A percentile compares a stretch with the other conserved stretches of the same genome.
Evolutionary conservation across 2,888 invertebrate genomes (phyloP).

Genomic region (Dasypogon diadema): DNA sequence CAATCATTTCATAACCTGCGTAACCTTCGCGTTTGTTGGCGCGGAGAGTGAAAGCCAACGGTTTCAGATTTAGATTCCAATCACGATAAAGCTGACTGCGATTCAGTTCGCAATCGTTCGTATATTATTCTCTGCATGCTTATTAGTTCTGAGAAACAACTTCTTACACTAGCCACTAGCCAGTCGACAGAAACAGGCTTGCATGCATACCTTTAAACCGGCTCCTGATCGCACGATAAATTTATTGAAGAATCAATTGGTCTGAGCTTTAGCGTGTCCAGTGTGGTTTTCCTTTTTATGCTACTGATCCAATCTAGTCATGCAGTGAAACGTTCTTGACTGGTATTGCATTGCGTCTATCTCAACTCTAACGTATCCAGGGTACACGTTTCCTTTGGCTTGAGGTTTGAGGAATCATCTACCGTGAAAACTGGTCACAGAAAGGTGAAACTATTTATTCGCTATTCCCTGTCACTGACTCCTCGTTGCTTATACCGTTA

Average conservation of each 20-base stretch:
- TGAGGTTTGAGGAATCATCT: conserved; percentile 6
- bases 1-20: too few species aligned
- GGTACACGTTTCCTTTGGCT: too few species aligned
- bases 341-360: not conserved
- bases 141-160: conserved; percentile 32
- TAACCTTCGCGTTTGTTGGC: too few species aligned
- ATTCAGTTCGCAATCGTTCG: not conserved
- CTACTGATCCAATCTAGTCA: not conserved
- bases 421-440: not conserved
- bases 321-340: not conserved
- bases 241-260: conserved; percentile 25
- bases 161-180: conserved; percentile 8
- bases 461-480: conserved; percentile 29
- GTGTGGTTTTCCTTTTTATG: conserved; percentile 6
- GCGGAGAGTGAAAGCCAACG: conserved; percentile 36
- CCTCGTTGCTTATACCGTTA: conserved; percentile 27
- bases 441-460: conserved; percentile 23
- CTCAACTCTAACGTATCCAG: too few species aligned
- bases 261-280: conserved; percentile 17
- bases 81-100: conserved; percentile 3
- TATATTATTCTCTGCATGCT: conserved; percentile 16
- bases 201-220: conserved; percentile 14
- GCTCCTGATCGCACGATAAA: conserved; percentile 17
- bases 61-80: conserved; percentile 22
- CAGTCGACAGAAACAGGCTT: not conserved